These are phyloP conservation scores for Ahaetulla prasina DNA, from an alignment of 2,113 vertebrate species.

Conservation along the genomic window DNA sequence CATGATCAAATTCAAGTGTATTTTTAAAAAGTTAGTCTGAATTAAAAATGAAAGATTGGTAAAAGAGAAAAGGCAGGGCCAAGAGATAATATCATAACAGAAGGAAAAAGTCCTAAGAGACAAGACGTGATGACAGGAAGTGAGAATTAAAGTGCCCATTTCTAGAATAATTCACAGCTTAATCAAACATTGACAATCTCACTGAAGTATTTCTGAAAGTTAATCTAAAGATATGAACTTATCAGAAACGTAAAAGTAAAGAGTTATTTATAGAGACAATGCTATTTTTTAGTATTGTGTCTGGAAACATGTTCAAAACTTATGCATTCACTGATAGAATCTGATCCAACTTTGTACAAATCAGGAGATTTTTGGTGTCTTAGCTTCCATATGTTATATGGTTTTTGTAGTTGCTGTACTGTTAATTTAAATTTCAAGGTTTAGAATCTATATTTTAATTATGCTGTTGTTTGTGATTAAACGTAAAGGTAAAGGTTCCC, in stretches of 20 bases:
- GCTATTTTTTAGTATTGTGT: not conserved
- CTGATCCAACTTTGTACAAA: conserved; percentile 24
- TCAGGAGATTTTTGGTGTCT: not conserved
- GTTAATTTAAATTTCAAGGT: not conserved
- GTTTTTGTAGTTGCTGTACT: not conserved
- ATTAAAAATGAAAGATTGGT: not conserved
- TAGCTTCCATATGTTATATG: not conserved
- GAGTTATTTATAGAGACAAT: conserved; percentile 6
- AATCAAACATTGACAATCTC: not conserved
- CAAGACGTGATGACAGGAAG: not conserved
- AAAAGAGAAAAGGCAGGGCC: not conserved
- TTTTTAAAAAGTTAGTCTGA: not conserved
- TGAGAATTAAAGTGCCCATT: not conserved
- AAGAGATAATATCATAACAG: not conserved
- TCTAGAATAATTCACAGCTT: not conserved
- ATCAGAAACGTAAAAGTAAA: conserved; percentile 7
- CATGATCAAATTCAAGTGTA: not conserved
- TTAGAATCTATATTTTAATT: not conserved
- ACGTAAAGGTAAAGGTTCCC: no score
- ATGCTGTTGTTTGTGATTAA: not conserved
- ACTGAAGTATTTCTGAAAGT: not conserved
- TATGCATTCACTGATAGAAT: conserved; percentile 34
- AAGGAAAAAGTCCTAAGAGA: not conserved
- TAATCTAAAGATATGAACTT: conserved; percentile 34
- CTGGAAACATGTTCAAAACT: conserved; percentile 40